Evolutionary conservation across 2,113 vertebrate species (phyloP), one percentile per base, ranked within the genome.

Genomic region (Melanostigma gelatinosum): DNA sequence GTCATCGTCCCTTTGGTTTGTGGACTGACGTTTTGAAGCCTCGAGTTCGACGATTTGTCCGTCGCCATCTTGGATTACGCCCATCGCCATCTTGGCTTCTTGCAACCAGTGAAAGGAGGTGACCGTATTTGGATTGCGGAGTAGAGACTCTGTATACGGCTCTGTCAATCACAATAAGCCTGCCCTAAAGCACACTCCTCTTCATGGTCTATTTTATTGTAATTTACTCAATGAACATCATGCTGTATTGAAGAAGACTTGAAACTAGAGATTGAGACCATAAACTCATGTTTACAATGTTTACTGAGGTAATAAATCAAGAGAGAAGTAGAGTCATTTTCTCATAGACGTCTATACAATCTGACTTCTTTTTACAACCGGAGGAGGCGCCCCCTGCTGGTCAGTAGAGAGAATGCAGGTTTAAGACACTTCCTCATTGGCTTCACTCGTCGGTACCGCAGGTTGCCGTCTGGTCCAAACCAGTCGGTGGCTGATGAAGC

Each of bases 401-500:
- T 22, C 22, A 24, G n/a, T 6, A 27, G 54, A 57, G 24, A 27
- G 54, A 12, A 12, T 13, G n/a, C 54, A 24, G 2, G 54, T 11
- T 12, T 11, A 27, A 57, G 54, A 5, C n/a, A 5, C 11, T 27
- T 57, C 4, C 5, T 10, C 54, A 22, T 57, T 4, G n/a, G 54
- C 54, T 55, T 27, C 52, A 24, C 22, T 24, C 15, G 22, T 50
- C 48, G 20, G 48, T 20, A 48, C 46, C 46, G 46, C 16, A 50
- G 46, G 42, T 12, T 11, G 42, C 42, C 42, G 42, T 12, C 44
- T 4, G 44, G 44, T 62, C 76, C 65, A 68, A 83, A 75, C 46
- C 6, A 44, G 58, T 75, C 82, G 50, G 50, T 16, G 32, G 69
- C 60, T 77, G 66, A 80, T 86, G 52, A 77, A 77, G 60, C 68